Evolutionary conservation across 2,888 invertebrate genomes (phyloP), one percentile per base, ranked within the genome.

Genomic region (Pristionchus maxplancki): DNA sequence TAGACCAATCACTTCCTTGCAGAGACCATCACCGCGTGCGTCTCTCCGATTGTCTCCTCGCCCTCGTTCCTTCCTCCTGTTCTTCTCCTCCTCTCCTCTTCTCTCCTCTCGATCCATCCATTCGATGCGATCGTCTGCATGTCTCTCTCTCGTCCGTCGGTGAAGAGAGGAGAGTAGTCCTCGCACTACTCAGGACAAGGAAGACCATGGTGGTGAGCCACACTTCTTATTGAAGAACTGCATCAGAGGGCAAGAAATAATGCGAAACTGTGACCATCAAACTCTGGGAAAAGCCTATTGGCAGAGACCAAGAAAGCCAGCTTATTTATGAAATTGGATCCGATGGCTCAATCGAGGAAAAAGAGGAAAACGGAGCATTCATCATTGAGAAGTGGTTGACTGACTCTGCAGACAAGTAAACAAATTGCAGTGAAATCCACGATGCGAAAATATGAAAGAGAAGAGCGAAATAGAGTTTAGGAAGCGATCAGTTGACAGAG

Each of bases 161-260:
- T 28, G 44, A 37, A 87, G 24, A 37, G 24, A 31, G 87, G 78
- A 62, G 34, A 81, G 71, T 89, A 53, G 90, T 87, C 34, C 81
- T 91, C 88, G 92, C 90, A 85, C 89, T 89, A 78, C 89, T 92
- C 50, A 90, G 92, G 53, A 92, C 92, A 89, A 88, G 90, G 37
- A 91, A 92, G 58, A 90, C 90, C 89, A 92, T 92, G 92, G 92
- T 92, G 90, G 92, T 92, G 78, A 89, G 92, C 89, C 53, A 89
- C 71, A 50, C 87, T 15, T 44, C 17, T 28, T 62, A 64, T 58
- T 28, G 17, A 82, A 88, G n/a, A 44, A 44, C 44, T 44, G 8
- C 8, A 44, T 44, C 11, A 6, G 44, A 44, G 6, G 44, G 44
- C 11, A 9, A 9, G 44, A 44, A 44, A 44, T 44, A 11, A n/a